Conservation (phyloP, 2,113 vertebrate genomes). For the Microcebus jonahi region DNA sequence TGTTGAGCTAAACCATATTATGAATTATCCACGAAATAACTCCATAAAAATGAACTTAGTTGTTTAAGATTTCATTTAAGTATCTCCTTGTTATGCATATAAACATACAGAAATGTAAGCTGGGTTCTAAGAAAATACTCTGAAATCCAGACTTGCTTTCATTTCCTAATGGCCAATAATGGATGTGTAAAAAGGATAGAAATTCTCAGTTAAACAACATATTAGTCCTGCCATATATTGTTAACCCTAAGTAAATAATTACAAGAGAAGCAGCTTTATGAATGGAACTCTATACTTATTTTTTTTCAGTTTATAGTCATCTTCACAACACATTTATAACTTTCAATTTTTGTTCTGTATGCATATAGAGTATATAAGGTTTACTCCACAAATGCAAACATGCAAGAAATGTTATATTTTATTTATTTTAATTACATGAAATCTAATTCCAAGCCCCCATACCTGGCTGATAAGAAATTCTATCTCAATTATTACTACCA, state of each 20-base stretch:
- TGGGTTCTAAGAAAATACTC: background rate
- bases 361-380: background rate
- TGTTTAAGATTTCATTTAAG: constrained; percentile 21
- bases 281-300: background rate
- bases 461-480: background rate
- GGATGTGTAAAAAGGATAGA: background rate
- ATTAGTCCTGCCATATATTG: background rate
- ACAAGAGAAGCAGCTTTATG: background rate
- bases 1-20: background rate
- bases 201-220: background rate
- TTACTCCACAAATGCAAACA: background rate
- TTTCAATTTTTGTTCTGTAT: background rate
- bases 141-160: constrained; percentile 18
- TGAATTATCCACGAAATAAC: constrained; percentile 15
- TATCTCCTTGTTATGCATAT: background rate
- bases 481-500: background rate
- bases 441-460: background rate
- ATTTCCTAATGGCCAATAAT: background rate
- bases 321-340: background rate
- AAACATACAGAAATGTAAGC: background rate
- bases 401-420: background rate
- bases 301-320: background rate
- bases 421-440: constrained; percentile 8
- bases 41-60: background rate
- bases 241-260: background rate